Percentiles rank a stretch among this genome's conserved stretches.
phyloP scores from a whole-genome alignment of 2,797 vertebrate species.

The Peromyscus aztecus region DNA sequence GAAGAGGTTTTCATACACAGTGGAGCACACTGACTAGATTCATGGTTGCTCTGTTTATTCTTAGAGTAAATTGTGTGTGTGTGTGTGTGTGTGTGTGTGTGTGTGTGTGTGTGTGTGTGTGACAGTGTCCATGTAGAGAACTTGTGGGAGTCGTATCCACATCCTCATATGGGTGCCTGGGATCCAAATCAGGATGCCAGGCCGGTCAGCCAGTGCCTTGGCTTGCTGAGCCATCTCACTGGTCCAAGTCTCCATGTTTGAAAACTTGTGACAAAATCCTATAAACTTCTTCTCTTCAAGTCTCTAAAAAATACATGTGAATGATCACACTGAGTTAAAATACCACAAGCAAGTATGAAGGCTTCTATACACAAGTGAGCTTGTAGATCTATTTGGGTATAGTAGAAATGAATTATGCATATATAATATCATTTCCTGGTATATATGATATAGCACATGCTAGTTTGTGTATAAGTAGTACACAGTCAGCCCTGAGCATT shows the following conservation, averaged over 20 bases:
- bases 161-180: neutral
- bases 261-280: neutral
- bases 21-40: conserved; percentile 49
- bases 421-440: neutral
- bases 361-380: neutral
- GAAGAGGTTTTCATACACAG: neutral
- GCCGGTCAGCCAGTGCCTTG: neutral
- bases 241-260: neutral
- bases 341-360: neutral
- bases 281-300: neutral
- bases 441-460: neutral
- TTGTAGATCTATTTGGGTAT: neutral
- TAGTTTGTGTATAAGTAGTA: neutral
- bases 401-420: neutral
- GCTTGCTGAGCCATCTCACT: neutral
- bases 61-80: no score
- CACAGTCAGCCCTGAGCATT: neutral
- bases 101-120: neutral
- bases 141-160: neutral
- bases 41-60: neutral
- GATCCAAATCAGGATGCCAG: neutral
- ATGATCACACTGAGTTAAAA: neutral
- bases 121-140: neutral
- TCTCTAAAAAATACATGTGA: neutral
- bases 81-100: neutral